Evolutionary conservation across 2,113 vertebrate species (phyloP), one percentile per base, ranked within the genome.

Genomic region (Sturnus vulgaris): DNA sequence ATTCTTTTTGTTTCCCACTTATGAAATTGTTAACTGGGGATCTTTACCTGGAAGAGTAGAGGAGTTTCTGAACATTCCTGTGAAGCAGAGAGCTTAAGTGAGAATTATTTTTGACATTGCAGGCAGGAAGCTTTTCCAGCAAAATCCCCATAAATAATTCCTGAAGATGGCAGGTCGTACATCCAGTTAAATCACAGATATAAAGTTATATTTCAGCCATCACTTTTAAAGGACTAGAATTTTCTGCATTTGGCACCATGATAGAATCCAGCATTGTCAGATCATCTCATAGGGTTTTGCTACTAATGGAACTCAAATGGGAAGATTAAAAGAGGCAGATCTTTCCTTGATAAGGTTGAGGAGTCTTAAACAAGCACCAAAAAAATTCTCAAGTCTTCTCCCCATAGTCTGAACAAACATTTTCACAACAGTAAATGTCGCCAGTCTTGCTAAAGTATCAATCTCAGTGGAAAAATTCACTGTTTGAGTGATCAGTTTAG

Each of bases 381-480:
- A 68, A 59, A 60, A 25, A 9, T 17, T 49, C 53, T 42, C n/a
- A 81, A 78, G 30, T 68, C 80, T 92, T 88, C 80, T 78, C 35
- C 70, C 35, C 12, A 3, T 84, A 40, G 69, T 20, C 89, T 95
- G 89, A 73, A 30, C 90, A 92, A 93, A 88, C 80, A 81, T 90
- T 86, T 90, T 83, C 47, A 37, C 55, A 50, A 19, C 35, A 68
- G 73, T 76, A 35, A 87, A 69, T 44, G 78, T 64, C 24, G 4
- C 72, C 49, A 15, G 61, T 25, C 66, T 66, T 77, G 49, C 69
- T 88, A 8, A 71, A 76, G 2, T 64, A 90, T 88, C 90, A 88
- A 79, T 82, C 93, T 93, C 57, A 39, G 59, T 94, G 93, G 96
- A 96, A 97, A 95, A 96, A 93, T 90, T 81, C 93, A 65, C 73